phyloP scores from a whole-genome alignment of 2,797 vertebrate species.

The Chaunax sp. region DNA sequence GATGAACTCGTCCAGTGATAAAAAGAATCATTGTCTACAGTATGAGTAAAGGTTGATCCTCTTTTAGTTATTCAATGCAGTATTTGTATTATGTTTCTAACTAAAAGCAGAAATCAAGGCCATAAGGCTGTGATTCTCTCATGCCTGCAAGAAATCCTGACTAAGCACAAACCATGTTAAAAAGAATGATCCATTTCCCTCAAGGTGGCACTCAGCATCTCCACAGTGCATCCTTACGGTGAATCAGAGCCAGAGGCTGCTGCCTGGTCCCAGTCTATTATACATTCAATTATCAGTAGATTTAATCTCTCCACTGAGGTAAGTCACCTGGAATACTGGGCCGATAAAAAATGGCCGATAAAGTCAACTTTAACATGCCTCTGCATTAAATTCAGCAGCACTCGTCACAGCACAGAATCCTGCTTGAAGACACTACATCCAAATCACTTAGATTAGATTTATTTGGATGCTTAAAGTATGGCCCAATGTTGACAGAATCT shows the following conservation, averaged over 20 bases:
- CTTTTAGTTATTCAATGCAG: background rate
- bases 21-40: background rate
- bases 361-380: slow-evolving; percentile 6
- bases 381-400: slow-evolving; percentile 11
- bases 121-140: too few relatives aligned
- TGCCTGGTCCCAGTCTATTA: slow-evolving; percentile 3
- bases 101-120: background rate
- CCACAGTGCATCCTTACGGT: background rate
- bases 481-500: background rate
- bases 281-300: too few relatives aligned
- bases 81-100: background rate
- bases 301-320: too few relatives aligned
- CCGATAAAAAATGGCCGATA: background rate
- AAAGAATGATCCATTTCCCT: too few relatives aligned
- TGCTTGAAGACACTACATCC: background rate
- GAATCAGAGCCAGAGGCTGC: slow-evolving; percentile 9
- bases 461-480: background rate
- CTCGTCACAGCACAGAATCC: background rate
- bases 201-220: background rate
- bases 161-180: too few relatives aligned
- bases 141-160: too few relatives aligned
- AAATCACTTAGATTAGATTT: background rate
- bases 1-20: background rate
- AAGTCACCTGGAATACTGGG: too few relatives aligned
- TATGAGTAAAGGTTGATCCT: background rate